Evolutionary conservation across 2,797 vertebrate species (phyloP), one percentile per base, ranked within the genome.

Genomic region (Cyprinella venusta): DNA sequence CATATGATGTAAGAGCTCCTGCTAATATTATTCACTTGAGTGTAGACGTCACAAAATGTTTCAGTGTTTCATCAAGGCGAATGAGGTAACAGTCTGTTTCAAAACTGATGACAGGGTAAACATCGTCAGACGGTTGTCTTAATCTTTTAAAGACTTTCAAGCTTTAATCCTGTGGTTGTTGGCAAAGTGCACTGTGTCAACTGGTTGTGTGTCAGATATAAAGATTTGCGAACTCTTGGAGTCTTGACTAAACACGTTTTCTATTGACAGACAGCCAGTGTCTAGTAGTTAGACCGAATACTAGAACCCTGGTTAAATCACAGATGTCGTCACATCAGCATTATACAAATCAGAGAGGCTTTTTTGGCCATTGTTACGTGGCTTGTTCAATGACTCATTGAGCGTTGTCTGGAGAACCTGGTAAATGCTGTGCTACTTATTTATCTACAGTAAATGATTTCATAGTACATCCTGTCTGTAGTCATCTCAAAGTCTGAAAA

Each of bases 141-240:
- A 59, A 71, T 80, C 50, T 80, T 56, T 54, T 69, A 69, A 79
- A 54, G 16, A 38, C 30, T 40, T 82, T 76, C 76, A 82, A 84
- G 84, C 56, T 70, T 70, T 12, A 18, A 13, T 12, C 54, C 38
- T 87, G 70, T 87, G 26, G 71, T 30, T 82, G 33, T 70, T 59
- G 67, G 21, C 72, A 70, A 77, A 72, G 83, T 83, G 74, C 64
- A 82, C 67, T 84, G 30, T 67, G 59, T 65, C 59, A 54, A 61
- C 6, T 15, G 15, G 30, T 5, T 26, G 26, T 3, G 13, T 30
- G 26, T 63, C 5, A 38, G 12, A 65, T 26, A 67, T 38, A 16
- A 59, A 59, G 36, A 72, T 72, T 26, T 54, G 40, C 8, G 24
- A 59, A n/a, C 8, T 48, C 5, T 24, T 33, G 30, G 15, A n/a